Conservation (phyloP, 2,797 vertebrate species). For the Propithecus perrieri region DNA sequence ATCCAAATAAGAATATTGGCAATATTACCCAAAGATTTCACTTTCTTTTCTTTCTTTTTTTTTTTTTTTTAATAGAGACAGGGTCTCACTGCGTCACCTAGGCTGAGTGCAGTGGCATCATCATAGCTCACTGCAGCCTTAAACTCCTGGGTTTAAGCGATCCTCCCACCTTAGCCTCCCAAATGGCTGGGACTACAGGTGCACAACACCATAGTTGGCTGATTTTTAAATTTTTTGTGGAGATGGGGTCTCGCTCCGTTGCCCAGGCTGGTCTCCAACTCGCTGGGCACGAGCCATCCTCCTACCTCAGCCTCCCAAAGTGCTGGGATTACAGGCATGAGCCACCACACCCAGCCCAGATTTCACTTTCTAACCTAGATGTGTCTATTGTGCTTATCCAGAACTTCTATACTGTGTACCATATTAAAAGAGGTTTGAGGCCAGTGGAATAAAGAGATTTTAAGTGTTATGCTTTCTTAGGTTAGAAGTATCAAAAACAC, state of each 20-base stretch:
- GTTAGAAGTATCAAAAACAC: slow-evolving; percentile 52
- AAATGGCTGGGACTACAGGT: background rate
- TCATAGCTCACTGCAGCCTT: background rate
- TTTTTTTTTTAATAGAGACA: background rate
- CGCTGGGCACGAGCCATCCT: background rate
- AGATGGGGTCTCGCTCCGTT: background rate
- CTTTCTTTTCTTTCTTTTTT: background rate
- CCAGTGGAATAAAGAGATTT: slow-evolving; percentile 31
- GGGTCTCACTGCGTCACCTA: background rate
- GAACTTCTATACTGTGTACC: background rate
- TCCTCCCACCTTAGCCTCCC: background rate
- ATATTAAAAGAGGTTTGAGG: slow-evolving; percentile 46
- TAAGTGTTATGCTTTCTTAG: slow-evolving; percentile 20
- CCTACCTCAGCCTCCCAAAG: background rate
- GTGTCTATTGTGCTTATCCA: background rate
- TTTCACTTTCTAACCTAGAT: background rate
- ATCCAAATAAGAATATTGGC: background rate
- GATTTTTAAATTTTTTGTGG: background rate
- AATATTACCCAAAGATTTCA: background rate
- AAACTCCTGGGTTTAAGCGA: background rate
- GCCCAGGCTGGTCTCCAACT: background rate
- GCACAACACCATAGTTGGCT: background rate
- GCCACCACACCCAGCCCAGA: background rate
- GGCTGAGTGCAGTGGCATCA: background rate
- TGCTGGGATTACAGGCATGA: background rate